Percentiles rank a stretch among this genome's conserved stretches.
These are phyloP conservation scores for Alviniconcha marisindica DNA, from an alignment of 1,140 invertebrate species.

Conservation along the genomic window DNA sequence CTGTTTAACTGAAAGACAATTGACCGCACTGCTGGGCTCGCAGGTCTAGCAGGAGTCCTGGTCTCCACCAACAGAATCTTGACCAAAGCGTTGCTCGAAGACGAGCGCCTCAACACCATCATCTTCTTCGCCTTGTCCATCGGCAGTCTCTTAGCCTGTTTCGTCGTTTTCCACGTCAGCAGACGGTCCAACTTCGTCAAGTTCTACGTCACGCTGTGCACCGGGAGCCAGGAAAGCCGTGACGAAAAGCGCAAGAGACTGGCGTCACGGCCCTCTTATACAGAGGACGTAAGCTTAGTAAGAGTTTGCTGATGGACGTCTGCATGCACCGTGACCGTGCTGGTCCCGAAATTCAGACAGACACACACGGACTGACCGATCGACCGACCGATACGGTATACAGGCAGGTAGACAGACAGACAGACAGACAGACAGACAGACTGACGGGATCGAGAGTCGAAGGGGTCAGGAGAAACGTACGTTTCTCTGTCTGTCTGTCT, in stretches of 20 bases:
- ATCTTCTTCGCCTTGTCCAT: constrained; percentile 90
- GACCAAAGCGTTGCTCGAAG: constrained; percentile 86
- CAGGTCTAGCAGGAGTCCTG: constrained; percentile 90
- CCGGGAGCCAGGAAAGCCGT: constrained; percentile 35
- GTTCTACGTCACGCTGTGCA: constrained; percentile 86
- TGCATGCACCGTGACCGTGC: no score
- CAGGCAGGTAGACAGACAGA: no score
- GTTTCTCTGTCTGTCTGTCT: no score
- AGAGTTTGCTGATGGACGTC: constrained; percentile 24
- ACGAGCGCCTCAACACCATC: constrained; percentile 87
- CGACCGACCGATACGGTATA: no score
- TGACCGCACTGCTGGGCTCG: no score
- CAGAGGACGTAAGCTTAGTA: constrained; percentile 66
- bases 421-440: no score
- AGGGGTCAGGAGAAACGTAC: no score
- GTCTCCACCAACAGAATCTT: constrained; percentile 89
- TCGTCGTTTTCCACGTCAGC: constrained; percentile 85
- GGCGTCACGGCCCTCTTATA: constrained; percentile 37
- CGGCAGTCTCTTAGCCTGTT: constrained; percentile 84
- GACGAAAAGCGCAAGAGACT: constrained; percentile 53
- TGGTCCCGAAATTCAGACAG: no score
- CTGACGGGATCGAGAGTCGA: no score
- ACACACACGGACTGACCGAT: no score
- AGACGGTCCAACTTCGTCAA: constrained; percentile 88
- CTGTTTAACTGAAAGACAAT: no score